A percentile compares a stretch with the other conserved stretches of the same genome.
Conservation (phyloP, 2,888 invertebrate genomes). For the Nipponacmea schrenckii region DNA sequence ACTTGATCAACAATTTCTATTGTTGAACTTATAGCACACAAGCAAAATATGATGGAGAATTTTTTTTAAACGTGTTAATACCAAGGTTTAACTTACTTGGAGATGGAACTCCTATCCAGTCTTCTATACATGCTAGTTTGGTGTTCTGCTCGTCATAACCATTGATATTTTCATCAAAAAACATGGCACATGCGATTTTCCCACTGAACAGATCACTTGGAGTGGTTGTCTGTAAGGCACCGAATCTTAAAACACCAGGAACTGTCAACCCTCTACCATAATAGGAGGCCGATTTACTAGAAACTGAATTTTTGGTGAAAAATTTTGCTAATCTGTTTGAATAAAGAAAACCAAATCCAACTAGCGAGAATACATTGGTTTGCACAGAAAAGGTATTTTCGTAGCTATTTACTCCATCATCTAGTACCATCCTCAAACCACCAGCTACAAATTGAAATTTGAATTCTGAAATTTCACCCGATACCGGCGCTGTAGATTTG, state of each 20-base stretch:
- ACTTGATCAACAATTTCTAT: too few species aligned
- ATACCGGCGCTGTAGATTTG: background rate
- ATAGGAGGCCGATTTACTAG: background rate
- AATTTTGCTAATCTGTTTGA: background rate
- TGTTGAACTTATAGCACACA: too few species aligned
- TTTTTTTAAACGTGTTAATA: too few species aligned
- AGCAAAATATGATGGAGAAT: too few species aligned
- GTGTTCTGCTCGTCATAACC: too few species aligned
- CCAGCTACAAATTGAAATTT: background rate
- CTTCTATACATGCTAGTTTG: too few species aligned
- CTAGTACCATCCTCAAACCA: background rate
- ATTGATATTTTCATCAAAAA: background rate
- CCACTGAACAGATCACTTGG: background rate
- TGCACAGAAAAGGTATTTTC: too few species aligned
- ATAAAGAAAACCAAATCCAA: background rate
- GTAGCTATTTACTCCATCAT: background rate
- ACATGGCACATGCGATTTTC: background rate
- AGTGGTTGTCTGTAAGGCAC: background rate
- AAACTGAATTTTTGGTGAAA: background rate
- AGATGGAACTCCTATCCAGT: background rate
- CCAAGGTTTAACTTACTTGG: background rate
- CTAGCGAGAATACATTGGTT: background rate
- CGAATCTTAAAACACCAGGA: background rate
- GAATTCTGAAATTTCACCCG: background rate
- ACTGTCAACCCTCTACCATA: background rate